Evolutionary conservation across 2,888 invertebrate species (phyloP).

Genomic region (Drosophila tripunctata): DNA sequence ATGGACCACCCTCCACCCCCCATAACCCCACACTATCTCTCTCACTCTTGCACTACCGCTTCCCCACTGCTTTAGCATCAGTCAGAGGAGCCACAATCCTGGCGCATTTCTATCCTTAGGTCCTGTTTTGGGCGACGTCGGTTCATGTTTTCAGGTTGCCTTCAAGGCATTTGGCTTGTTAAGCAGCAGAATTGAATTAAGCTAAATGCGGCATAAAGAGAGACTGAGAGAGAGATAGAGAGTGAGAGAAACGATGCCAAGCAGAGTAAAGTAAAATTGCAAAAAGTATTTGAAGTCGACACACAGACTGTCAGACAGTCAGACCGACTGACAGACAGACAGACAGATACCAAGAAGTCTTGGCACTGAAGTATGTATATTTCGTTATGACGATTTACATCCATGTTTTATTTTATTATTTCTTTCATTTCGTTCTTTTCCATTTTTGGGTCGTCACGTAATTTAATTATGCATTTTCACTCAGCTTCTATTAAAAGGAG

Average conservation of each 20-base stretch:
- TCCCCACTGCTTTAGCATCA: slow-evolving; percentile 26
- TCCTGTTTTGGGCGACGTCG: slow-evolving; percentile 29
- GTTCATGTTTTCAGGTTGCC: slow-evolving; percentile 31
- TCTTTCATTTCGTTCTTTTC: background rate
- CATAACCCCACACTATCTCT: background rate
- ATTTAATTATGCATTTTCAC: slow-evolving; percentile 54
- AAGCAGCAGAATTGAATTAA: slow-evolving; percentile 68
- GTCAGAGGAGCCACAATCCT: slow-evolving; percentile 40
- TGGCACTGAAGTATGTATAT: slow-evolving; percentile 4
- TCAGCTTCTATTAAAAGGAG: slow-evolving; percentile 26
- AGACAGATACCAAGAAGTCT: background rate
- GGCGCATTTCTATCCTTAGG: slow-evolving; percentile 29
- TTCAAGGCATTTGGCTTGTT: slow-evolving; percentile 65
- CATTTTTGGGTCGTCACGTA: slow-evolving; percentile 18
- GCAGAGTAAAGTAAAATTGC: slow-evolving; percentile 36
- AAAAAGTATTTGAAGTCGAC: slow-evolving; percentile 32
- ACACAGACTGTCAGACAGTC: slow-evolving; percentile 1
- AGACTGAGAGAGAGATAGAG: no score
- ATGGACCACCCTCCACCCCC: background rate
- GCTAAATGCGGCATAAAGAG: slow-evolving; percentile 51
- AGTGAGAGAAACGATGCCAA: no score
- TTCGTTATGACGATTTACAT: slow-evolving; percentile 14
- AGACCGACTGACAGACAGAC: background rate
- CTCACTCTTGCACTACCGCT: background rate
- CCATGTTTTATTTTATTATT: background rate